Percentiles rank a stretch among this genome's conserved stretches.
Evolutionary conservation across 1,140 invertebrate genomes (phyloP).

Genomic region (Bombus consobrinus): DNA sequence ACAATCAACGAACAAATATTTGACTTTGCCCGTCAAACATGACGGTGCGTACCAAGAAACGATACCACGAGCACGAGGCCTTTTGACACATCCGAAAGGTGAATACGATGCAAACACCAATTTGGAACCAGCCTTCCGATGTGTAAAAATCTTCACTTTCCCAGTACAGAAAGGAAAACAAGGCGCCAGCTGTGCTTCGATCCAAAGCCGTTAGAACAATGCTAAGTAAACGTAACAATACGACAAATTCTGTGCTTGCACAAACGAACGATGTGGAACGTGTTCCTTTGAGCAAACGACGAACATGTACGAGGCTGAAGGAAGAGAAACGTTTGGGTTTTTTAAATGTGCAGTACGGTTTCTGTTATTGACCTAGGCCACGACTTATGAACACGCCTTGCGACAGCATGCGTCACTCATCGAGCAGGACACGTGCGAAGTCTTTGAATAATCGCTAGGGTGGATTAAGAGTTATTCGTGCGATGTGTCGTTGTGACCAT

Average conservation of each 20-base stretch:
- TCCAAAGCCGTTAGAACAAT: constrained; percentile 50
- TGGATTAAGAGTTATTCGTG: constrained; percentile 19
- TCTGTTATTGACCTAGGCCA: constrained; percentile 60
- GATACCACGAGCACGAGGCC: background rate
- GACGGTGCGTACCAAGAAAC: too few species aligned
- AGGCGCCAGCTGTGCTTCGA: background rate
- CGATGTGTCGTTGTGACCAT: background rate
- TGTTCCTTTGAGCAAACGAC: background rate
- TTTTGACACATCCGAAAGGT: background rate
- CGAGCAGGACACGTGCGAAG: constrained; percentile 20
- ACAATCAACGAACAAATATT: constrained; percentile 18
- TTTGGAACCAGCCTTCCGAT: background rate
- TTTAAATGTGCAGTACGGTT: constrained; percentile 14
- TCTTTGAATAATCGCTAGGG: constrained; percentile 20
- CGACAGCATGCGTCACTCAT: background rate
- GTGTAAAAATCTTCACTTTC: background rate
- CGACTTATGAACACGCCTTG: constrained; percentile 26
- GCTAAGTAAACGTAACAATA: background rate
- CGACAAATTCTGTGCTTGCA: background rate
- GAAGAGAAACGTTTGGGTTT: background rate
- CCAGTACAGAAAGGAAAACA: background rate
- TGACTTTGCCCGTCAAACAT: background rate
- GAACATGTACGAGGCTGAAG: background rate
- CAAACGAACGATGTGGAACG: constrained; percentile 18
- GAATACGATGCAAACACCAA: background rate